These are phyloP conservation scores for Phania funesta DNA, from an alignment of 2,888 invertebrate genomes.

Conservation along the genomic window DNA sequence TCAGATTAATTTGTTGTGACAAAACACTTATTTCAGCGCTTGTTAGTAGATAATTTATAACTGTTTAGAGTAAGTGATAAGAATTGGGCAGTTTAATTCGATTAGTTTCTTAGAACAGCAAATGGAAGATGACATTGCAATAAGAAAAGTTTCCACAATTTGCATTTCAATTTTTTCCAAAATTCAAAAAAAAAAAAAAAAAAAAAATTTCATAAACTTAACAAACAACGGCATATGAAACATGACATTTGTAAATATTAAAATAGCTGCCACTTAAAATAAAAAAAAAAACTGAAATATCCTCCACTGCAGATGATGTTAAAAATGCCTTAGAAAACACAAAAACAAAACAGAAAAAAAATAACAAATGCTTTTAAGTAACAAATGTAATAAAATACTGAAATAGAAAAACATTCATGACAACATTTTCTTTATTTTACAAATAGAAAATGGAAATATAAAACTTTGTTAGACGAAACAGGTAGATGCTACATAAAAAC, in stretches of 20 bases:
- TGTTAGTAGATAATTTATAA: background rate
- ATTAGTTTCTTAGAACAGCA: too few relatives aligned
- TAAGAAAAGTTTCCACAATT: constrained; percentile 3
- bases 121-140: background rate
- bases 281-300: constrained; percentile 22
- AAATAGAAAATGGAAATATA: constrained; percentile 21
- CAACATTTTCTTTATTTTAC: constrained; percentile 1
- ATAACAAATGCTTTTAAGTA: constrained; percentile 45
- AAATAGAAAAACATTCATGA: constrained; percentile 24
- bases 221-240: constrained; percentile 34
- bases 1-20: constrained; percentile 29
- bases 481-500: constrained; percentile 21
- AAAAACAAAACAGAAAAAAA: background rate
- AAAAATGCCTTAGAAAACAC: constrained; percentile 21
- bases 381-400: constrained; percentile 32
- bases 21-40: background rate
- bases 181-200: too few relatives aligned
- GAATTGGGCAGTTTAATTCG: too few relatives aligned
- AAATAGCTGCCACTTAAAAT: constrained; percentile 48
- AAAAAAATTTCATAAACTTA: constrained; percentile 38
- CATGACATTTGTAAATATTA: constrained; percentile 64
- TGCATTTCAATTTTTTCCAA: background rate
- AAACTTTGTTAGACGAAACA: constrained; percentile 40
- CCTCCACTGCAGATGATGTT: constrained; percentile 52
- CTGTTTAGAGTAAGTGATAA: background rate